These are phyloP conservation scores for Uropetala carovei DNA, from an alignment of 2,888 invertebrate species.

Conservation along the genomic window DNA sequence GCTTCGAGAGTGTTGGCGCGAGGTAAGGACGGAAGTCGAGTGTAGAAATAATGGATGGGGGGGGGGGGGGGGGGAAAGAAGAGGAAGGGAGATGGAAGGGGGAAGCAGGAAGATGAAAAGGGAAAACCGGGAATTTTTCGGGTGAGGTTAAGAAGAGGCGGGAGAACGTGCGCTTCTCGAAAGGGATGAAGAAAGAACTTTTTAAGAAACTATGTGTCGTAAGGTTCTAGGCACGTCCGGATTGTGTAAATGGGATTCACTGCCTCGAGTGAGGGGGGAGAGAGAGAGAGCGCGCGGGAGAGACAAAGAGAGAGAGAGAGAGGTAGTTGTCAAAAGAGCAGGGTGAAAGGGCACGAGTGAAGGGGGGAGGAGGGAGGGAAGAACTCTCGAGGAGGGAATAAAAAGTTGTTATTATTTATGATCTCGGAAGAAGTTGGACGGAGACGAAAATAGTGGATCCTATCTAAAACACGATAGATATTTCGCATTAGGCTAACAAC, in stretches of 20 bases:
- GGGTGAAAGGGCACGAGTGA: not conserved
- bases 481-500: too few relatives aligned
- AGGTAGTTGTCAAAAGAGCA: not conserved
- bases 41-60: too few relatives aligned
- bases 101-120: not conserved
- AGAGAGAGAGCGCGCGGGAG: not conserved
- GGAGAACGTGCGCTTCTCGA: not conserved
- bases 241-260: not conserved
- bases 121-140: not conserved
- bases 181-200: not conserved
- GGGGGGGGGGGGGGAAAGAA: not conserved
- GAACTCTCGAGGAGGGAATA: too few relatives aligned
- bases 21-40: too few relatives aligned
- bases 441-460: too few relatives aligned
- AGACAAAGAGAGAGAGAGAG: not conserved
- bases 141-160: not conserved
- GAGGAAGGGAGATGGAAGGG: not conserved
- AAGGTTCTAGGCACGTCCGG: constrained; percentile 19
- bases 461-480: too few relatives aligned
- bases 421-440: too few relatives aligned
- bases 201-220: not conserved
- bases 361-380: too few relatives aligned
- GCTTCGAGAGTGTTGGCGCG: too few relatives aligned
- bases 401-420: too few relatives aligned
- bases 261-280: not conserved